Evolutionary conservation across 2,888 invertebrate genomes (phyloP), one percentile per base, ranked within the genome.

Genomic region (Chromoteleia sp.): DNA sequence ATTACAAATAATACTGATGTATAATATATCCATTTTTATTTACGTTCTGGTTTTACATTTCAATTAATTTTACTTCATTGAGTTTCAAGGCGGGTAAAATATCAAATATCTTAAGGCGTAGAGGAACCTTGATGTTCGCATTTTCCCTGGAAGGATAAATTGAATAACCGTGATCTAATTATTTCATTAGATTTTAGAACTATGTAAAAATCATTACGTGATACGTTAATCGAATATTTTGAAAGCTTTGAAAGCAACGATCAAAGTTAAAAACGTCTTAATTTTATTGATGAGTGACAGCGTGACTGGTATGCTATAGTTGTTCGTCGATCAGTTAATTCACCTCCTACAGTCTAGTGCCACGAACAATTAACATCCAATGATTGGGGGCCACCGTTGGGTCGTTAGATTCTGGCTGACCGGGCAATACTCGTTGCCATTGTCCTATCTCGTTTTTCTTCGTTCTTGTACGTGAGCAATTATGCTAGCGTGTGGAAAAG

Each of bases 321-420:
- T 70, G 48, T 74, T 83, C 74, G 78, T 73, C 79, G 68, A 83
- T 84, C 84, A 73, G 81, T 83, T 84, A 82, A 84, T 82, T 79
- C 70, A 39, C 68, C 39, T 39, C 45, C 71, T 61, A 58, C 48
- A 71, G 75, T 83, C 75, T 61, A 76, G 68, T 82, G 77, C 81
- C 61, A 61, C 65, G 85, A 84, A 83, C 88, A 88, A 88, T 88
- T 88, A 88, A 88, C 88, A 87, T 88, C 87, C 85, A 87, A 87
- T 88, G 87, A 88, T 88, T 87, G 87, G 85, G 81, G 83, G 76
- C 83, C 80, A 82, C 81, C 86, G 85, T 86, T 86, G 83, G 86
- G 85, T 88, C 88, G 88, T 89, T 88, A 88, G 86, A 85, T 87
- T 88, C 88, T 83, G 87, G 88, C 89, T 88, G 88, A 89, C 86